Conservation (phyloP, 2,797 vertebrate genomes). For the Leucoraja ocellata region DNA sequence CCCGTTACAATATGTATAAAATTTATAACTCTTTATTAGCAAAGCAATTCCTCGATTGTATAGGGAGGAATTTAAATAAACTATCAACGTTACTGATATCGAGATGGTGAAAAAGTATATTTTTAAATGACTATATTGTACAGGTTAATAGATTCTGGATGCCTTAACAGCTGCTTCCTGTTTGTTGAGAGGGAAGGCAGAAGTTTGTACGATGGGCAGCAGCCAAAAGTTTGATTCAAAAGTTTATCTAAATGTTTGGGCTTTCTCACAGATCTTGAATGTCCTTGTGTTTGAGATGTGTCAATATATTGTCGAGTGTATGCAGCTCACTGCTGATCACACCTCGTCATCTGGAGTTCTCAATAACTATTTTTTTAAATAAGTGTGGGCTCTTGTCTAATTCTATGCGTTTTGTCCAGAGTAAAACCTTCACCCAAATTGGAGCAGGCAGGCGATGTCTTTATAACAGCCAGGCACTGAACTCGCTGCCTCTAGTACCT, state of each 20-base stretch:
- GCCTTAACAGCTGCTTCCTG: not conserved
- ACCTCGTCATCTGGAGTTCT: not conserved
- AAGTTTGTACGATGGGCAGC: not conserved
- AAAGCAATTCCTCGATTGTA: not conserved
- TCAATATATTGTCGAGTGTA: not conserved
- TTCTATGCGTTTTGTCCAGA: not conserved
- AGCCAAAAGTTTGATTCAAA: not conserved
- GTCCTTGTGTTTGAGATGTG: not conserved
- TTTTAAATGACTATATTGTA: conserved; percentile 6
- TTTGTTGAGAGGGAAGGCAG: not conserved
- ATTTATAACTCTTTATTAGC: not conserved
- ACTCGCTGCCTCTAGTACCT: not conserved
- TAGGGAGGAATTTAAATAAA: conserved; percentile 22
- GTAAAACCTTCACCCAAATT: not conserved
- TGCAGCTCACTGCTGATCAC: too few relatives aligned
- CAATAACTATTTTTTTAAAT: not conserved
- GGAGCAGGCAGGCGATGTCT: not conserved
- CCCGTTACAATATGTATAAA: not conserved
- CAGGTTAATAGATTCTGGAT: not conserved
- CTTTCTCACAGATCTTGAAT: not conserved
- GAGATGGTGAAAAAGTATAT: conserved; percentile 16
- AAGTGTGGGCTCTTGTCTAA: not conserved
- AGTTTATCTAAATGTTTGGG: not conserved
- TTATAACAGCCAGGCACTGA: not conserved
- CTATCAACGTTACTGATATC: conserved; percentile 16